phyloP scores from a whole-genome alignment of 2,888 invertebrate genomes.

The Aleiodes testaceus region DNA sequence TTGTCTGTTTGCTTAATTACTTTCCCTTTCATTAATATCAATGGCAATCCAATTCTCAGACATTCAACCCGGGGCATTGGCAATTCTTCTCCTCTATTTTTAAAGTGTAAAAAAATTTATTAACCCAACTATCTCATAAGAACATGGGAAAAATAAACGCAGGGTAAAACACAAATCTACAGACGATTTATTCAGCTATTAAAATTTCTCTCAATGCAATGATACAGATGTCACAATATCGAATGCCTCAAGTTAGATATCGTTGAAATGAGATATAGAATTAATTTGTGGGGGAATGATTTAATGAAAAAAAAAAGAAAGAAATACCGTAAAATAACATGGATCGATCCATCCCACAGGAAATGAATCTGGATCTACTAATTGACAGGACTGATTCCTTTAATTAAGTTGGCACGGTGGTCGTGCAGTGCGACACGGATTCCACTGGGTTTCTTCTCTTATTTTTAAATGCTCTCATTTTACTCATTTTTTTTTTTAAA shows the following conservation, averaged over 20 bases:
- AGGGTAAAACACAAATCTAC: too few relatives aligned
- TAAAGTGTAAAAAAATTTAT: neutral
- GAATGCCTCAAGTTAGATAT: conserved; percentile 12
- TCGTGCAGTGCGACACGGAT: conserved; percentile 49
- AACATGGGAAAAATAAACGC: too few relatives aligned
- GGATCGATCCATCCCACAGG: conserved; percentile 22
- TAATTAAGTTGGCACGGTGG: conserved; percentile 53
- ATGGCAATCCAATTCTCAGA: conserved; percentile 56
- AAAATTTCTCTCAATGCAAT: neutral
- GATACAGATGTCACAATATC: conserved; percentile 26
- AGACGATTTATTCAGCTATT: too few relatives aligned
- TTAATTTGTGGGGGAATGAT: neutral
- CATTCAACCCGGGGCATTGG: conserved; percentile 48
- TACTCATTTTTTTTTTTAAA: conserved; percentile 4
- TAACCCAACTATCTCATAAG: too few relatives aligned
- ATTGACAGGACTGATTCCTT: conserved; percentile 51
- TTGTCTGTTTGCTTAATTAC: conserved; percentile 66
- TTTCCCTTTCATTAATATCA: conserved; percentile 60
- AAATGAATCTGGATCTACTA: conserved; percentile 48
- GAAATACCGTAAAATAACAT: conserved; percentile 14
- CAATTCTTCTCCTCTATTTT: neutral
- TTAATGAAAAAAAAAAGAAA: neutral
- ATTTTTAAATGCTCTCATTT: conserved; percentile 15
- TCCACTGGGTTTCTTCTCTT: conserved; percentile 33
- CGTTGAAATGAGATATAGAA: neutral